phyloP scores from a whole-genome alignment of 2,888 invertebrate species.

The Pollenia angustigena region DNA sequence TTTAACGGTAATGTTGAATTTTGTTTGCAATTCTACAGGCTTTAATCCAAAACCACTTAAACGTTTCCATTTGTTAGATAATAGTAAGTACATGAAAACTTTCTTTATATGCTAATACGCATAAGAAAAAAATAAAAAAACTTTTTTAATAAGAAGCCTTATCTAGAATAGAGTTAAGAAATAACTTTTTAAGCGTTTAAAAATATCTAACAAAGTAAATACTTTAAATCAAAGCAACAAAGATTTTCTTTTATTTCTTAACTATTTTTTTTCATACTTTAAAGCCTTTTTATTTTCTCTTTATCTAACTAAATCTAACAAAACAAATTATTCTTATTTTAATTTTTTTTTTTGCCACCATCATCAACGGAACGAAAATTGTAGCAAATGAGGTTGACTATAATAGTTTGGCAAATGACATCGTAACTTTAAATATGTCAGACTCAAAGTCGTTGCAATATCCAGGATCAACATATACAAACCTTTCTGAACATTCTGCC shows the following conservation, averaged over 20 bases:
- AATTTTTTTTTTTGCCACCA: not conserved
- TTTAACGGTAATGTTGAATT: constrained; percentile 76
- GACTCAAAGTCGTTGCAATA: constrained; percentile 24
- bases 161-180: not conserved
- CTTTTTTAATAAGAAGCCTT: too few relatives aligned
- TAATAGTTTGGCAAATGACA: constrained; percentile 59
- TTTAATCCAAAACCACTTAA: constrained; percentile 74
- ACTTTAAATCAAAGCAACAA: constrained; percentile 2
- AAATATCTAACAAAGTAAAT: not conserved
- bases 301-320: constrained; percentile 8
- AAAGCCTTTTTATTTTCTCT: not conserved
- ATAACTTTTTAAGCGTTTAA: not conserved
- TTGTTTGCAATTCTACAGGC: constrained; percentile 75
- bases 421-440: constrained; percentile 46
- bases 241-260: constrained; percentile 35
- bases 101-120: too few relatives aligned
- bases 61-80: constrained; percentile 1
- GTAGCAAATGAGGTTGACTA: constrained; percentile 44
- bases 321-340: not conserved
- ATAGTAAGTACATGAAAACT: not conserved
- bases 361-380: constrained; percentile 16
- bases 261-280: constrained; percentile 8
- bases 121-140: too few relatives aligned
- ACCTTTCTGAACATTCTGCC: not conserved
- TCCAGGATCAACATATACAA: constrained; percentile 10